phyloP scores from a whole-genome alignment of 2,888 invertebrate species.

The Creontiades dilutus region DNA sequence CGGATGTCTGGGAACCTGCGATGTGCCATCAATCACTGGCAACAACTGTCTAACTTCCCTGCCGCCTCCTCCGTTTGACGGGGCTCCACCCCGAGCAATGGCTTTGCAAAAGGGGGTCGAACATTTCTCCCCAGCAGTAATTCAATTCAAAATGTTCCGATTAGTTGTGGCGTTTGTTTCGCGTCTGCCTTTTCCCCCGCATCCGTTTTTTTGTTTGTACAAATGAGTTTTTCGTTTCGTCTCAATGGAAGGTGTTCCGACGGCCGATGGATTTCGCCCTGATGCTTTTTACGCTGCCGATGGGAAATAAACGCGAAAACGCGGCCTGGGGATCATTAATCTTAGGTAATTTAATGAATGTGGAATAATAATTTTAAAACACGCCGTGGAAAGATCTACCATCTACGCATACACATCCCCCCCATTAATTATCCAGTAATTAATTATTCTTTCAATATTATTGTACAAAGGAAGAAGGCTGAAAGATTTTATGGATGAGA shows the following conservation, averaged over 20 bases:
- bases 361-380: background rate
- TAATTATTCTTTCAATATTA: no score
- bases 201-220: slow-evolving; percentile 4
- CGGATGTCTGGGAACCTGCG: slow-evolving; percentile 59
- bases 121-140: slow-evolving; percentile 40
- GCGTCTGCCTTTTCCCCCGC: background rate
- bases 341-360: background rate
- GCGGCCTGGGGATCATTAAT: background rate
- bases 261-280: background rate
- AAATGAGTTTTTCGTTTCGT: slow-evolving; percentile 11
- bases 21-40: slow-evolving; percentile 67
- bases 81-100: background rate
- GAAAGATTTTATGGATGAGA: no score
- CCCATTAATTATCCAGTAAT: no score
- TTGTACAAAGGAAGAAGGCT: no score
- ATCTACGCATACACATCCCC: no score
- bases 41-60: slow-evolving; percentile 64
- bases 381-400: no score
- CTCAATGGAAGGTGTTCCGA: background rate
- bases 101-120: background rate
- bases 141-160: slow-evolving; percentile 66
- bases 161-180: slow-evolving; percentile 59
- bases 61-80: background rate
- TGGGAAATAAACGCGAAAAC: slow-evolving; percentile 23
- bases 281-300: background rate